These are phyloP conservation scores for Pyxicephalus adspersus DNA, from an alignment of 2,113 vertebrate species.

Conservation along the genomic window DNA sequence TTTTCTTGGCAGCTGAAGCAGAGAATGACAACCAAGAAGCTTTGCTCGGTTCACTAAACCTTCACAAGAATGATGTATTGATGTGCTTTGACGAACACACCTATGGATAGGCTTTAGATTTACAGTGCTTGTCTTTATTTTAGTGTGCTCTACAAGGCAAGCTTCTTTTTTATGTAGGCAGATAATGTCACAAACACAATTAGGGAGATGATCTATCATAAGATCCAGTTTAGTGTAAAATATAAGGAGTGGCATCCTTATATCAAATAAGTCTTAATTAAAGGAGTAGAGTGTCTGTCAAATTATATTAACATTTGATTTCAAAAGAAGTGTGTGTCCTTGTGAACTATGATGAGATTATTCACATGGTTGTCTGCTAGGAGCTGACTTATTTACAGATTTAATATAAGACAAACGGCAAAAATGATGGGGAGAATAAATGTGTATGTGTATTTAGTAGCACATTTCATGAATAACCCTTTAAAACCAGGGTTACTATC, in stretches of 20 bases:
- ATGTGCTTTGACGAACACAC: conserved; percentile 10
- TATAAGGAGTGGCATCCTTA: conserved; percentile 45
- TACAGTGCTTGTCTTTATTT: not conserved
- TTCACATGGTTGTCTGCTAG: too few relatives aligned
- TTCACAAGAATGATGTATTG: not conserved
- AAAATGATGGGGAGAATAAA: too few relatives aligned
- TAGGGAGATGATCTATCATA: conserved; percentile 9
- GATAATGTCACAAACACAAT: not conserved
- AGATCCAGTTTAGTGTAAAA: not conserved
- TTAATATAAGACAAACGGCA: too few relatives aligned
- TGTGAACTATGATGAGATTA: too few relatives aligned
- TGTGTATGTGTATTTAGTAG: too few relatives aligned
- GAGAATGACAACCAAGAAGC: conserved; percentile 12
- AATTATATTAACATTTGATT: not conserved
- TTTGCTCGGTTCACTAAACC: not conserved
- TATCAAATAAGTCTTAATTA: conserved; percentile 3
- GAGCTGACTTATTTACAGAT: too few relatives aligned
- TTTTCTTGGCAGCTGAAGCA: not conserved
- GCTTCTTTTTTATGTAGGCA: not conserved
- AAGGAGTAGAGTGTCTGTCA: conserved; percentile 8
- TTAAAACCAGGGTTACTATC: too few relatives aligned
- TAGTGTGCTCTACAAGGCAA: not conserved
- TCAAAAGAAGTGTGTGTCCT: too few relatives aligned
- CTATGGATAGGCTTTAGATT: not conserved
- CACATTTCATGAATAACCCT: too few relatives aligned